Conservation (phyloP, 2,888 invertebrate species). For the Ceramica pisi region DNA sequence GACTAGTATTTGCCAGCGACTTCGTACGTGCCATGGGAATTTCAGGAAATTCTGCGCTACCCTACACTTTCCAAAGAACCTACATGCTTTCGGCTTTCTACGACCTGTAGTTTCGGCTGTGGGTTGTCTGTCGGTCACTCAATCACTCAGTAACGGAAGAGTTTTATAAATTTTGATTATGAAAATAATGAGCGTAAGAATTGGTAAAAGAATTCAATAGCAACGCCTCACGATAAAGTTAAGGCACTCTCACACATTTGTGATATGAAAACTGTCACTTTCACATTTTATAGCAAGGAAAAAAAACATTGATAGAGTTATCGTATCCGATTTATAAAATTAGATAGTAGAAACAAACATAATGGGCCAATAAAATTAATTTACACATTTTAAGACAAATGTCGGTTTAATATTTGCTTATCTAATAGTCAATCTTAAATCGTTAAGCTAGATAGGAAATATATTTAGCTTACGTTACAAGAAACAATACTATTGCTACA, state of each 20-base stretch:
- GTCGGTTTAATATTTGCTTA: background rate
- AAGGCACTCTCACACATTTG: background rate
- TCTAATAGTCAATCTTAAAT: background rate
- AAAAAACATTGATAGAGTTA: background rate
- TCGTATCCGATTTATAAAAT: background rate
- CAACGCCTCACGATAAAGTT: slow-evolving; percentile 8
- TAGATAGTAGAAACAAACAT: background rate
- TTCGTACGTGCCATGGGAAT: too few relatives aligned
- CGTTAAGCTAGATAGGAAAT: background rate
- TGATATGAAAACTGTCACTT: background rate
- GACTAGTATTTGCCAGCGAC: too few relatives aligned
- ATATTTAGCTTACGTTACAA: slow-evolving; percentile 19
- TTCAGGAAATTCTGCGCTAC: too few relatives aligned
- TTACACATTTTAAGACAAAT: background rate
- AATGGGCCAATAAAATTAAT: slow-evolving; percentile 1
- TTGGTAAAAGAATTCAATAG: too few relatives aligned
- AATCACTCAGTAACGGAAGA: too few relatives aligned
- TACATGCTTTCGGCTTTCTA: too few relatives aligned
- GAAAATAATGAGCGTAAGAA: too few relatives aligned
- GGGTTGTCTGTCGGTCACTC: too few relatives aligned
- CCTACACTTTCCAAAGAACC: too few relatives aligned
- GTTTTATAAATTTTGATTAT: too few relatives aligned
- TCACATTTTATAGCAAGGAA: background rate
- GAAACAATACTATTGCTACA: background rate
- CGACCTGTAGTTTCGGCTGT: too few relatives aligned